Evolutionary conservation across 2,797 vertebrate species (phyloP), one percentile per base, ranked within the genome.

Genomic region (Coregonus sp.): DNA sequence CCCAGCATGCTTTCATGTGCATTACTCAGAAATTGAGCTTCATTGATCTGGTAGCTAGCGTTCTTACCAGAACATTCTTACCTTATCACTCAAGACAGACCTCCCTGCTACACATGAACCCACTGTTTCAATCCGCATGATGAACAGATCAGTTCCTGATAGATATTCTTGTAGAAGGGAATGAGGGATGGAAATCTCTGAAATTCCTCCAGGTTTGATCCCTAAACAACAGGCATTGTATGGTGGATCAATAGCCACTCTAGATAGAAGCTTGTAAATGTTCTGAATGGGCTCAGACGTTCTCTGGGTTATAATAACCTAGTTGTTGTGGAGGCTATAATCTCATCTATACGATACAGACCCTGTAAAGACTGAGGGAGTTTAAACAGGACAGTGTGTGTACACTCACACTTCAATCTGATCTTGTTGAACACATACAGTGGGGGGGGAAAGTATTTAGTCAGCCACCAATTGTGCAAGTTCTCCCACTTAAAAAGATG

Each of bases 21-120:
- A 33, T 5, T 66, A 5, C 29, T 67, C 14, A 18, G 7, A 65
- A 20, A 65, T 20, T 14, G 0, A 25, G 61, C 74, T 54, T 56
- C 3, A 63, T 20, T 59, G 52, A 74, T 77, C 71, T 56, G 9
- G 35, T 72, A 82, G 16, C 61, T 65, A 65, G 20, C 20, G 25
- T 29, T 29, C 29, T 66, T 15, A 35, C 25, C 25, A 31, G 31
- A 14, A 25, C 25, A 25, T 29, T 29, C 29, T 66, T 15, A 67
- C 25, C 25, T 15, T 15, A 14, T 3, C 63, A 25, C 29, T 25
- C n/a, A 25, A 18, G n/a, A 1, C 56, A 20, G 16, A 18, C 56
- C 56, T 59, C 56, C 56, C 56, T 59, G 56, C 56, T 59, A 59
- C 56, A 59, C 18, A 59, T 59, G 5, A 20, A 59, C 15, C 56